Conservation (phyloP, 2,797 vertebrate genomes). For the Parauchenoglanis punctatus region DNA sequence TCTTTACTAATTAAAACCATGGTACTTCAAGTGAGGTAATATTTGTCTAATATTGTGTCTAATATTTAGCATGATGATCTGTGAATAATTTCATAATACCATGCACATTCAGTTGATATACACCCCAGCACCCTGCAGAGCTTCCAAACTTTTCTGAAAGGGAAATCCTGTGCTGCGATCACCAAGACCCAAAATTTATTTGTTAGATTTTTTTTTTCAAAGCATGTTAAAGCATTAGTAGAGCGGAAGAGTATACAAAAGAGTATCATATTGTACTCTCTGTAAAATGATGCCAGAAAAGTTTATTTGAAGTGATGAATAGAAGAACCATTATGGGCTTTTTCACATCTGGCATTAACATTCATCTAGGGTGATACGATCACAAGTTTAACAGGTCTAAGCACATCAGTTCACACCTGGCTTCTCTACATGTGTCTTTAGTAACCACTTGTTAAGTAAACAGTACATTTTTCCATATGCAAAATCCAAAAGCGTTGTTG, state of each 20-base stretch:
- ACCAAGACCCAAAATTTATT: neutral
- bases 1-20: conserved; percentile 67
- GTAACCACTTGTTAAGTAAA: too few relatives aligned
- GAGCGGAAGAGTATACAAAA: neutral
- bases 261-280: neutral
- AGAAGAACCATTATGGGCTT: neutral
- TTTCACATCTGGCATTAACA: too few relatives aligned
- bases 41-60: neutral
- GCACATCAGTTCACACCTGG: too few relatives aligned
- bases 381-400: too few relatives aligned
- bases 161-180: neutral
- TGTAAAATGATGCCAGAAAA: neutral
- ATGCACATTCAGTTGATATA: neutral
- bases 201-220: neutral
- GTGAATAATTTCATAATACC: neutral
- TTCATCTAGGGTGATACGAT: too few relatives aligned
- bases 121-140: neutral
- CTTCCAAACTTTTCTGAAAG: conserved; percentile 4
- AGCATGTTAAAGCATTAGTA: neutral
- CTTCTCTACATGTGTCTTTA: too few relatives aligned
- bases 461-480: too few relatives aligned
- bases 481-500: too few relatives aligned
- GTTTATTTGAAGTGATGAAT: neutral
- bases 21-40: conserved; percentile 34
- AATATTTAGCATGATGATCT: neutral